phyloP scores from a whole-genome alignment of 2,888 invertebrate species.

The Hoplodrina ambigua region DNA sequence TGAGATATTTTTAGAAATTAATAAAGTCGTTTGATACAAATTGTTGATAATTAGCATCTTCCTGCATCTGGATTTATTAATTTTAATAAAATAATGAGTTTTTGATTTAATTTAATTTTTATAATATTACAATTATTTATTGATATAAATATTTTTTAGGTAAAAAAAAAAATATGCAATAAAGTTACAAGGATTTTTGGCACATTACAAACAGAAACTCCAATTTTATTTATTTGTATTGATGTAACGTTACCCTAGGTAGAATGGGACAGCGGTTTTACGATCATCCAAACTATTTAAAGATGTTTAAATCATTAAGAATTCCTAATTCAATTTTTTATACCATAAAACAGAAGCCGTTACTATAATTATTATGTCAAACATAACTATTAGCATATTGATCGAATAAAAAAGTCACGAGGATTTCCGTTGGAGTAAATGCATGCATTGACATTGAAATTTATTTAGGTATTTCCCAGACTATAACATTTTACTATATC shows the following conservation, averaged over 20 bases:
- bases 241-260: too few relatives aligned
- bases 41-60: slow-evolving; percentile 23
- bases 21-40: slow-evolving; percentile 28
- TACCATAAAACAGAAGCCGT: slow-evolving; percentile 18
- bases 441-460: slow-evolving; percentile 44
- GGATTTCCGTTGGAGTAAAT: slow-evolving; percentile 39
- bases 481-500: slow-evolving; percentile 13
- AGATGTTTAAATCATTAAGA: too few relatives aligned
- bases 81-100: slow-evolving; percentile 1
- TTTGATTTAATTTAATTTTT: not conserved
- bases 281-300: too few relatives aligned
- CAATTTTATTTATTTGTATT: too few relatives aligned
- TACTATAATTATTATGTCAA: not conserved
- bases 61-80: slow-evolving; percentile 20
- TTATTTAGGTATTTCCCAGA: slow-evolving; percentile 45
- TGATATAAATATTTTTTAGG: too few relatives aligned
- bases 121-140: too few relatives aligned
- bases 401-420: slow-evolving; percentile 13
- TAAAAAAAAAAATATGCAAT: too few relatives aligned
- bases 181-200: too few relatives aligned
- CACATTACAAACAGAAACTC: too few relatives aligned
- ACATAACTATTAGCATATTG: slow-evolving; percentile 14
- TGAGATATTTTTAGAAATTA: slow-evolving; percentile 29
- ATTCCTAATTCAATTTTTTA: not conserved
- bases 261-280: too few relatives aligned